A percentile compares a stretch with the other conserved stretches of the same genome.
phyloP scores from a whole-genome alignment of 2,797 vertebrate genomes.

The Mus minutoides region DNA sequence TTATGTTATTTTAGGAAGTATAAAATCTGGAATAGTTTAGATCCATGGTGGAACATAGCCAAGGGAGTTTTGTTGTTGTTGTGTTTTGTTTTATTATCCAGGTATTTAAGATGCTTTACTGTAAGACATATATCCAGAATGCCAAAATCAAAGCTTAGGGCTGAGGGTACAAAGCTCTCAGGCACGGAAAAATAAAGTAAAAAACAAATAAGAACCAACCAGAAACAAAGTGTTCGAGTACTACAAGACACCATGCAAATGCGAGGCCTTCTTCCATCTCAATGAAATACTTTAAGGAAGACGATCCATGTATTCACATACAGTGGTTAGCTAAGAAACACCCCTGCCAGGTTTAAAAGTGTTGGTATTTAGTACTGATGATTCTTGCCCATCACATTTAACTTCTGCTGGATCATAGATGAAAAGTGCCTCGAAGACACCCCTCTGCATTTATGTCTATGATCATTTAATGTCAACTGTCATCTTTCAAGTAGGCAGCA shows the following conservation, averaged over 20 bases:
- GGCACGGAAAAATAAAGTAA: background rate
- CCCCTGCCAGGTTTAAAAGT: constrained; percentile 4
- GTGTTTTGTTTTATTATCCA: background rate
- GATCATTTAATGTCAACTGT: constrained; percentile 57
- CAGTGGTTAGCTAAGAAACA: constrained; percentile 48
- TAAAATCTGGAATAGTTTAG: constrained; percentile 54
- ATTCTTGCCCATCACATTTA: constrained; percentile 18
- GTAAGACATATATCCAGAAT: constrained; percentile 9
- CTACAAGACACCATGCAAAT: constrained; percentile 34
- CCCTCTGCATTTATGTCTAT: constrained; percentile 44
- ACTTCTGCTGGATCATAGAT: constrained; percentile 35
- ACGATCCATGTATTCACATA: background rate
- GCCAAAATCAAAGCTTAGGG: constrained; percentile 41
- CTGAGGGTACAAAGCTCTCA: background rate
- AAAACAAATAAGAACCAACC: constrained; percentile 34
- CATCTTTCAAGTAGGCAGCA: constrained; percentile 49
- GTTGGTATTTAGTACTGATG: constrained; percentile 8
- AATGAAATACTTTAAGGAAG: constrained; percentile 58
- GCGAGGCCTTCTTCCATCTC: constrained; percentile 5
- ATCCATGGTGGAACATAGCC: background rate
- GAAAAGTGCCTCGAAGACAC: constrained; percentile 51
- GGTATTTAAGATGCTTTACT: constrained; percentile 36
- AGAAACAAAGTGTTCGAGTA: background rate
- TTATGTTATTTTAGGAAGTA: constrained; percentile 2
- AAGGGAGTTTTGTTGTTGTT: background rate